Base-by-base conservation (phyloP, 1,140 invertebrate species). In the Oscheius sp. region DNA sequence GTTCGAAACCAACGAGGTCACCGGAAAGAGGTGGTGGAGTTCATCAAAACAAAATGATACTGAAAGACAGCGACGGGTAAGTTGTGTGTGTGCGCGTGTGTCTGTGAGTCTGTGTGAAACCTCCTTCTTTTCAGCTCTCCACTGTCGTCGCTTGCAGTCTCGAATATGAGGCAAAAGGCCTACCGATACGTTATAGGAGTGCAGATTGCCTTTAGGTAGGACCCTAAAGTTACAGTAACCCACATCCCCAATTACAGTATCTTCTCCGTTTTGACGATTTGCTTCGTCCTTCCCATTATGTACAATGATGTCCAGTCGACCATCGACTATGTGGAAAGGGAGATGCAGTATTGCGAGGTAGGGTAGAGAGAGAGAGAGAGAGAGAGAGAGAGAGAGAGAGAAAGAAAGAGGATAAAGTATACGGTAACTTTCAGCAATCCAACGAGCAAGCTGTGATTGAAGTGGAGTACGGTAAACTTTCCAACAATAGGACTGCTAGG, bases 261-360 rank as follows among this genome's bases (percentile, higher is more conserved):
- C 36, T 64, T 84, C 55, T 84, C 83, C 26, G 49, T 83, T 15
- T 36, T 83, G 31, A 68, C 79, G 58, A 36, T 83, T 35, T 84
- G 79, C 65, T 46, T 83, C 32, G 70, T 71, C 35, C 71, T 83
- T 13, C 82, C 82, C 34, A 58, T 83, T 35, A 81, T 83, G 80
- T 83, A 84, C 70, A 83, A 80, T 75, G 71, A 79, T 76, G 78
- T 83, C 42, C 82, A 83, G 59, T 79, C 73, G 34, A 84, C 82
- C 13, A 75, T 83, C 23, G 74, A 82, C 38, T 83, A 83, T 78
- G 82, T 82, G 15, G 78, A 83, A 10, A 67, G 73, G 42, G 80
- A 83, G 66, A 84, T 83, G 81, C 55, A 49, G 58, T 83, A 79
- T 74, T 83, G 82, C 69, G 82, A 83, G 67, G 79, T 80, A 28